These are phyloP conservation scores for Drosophila histrio DNA, from an alignment of 2,888 invertebrate genomes.

Conservation along the genomic window DNA sequence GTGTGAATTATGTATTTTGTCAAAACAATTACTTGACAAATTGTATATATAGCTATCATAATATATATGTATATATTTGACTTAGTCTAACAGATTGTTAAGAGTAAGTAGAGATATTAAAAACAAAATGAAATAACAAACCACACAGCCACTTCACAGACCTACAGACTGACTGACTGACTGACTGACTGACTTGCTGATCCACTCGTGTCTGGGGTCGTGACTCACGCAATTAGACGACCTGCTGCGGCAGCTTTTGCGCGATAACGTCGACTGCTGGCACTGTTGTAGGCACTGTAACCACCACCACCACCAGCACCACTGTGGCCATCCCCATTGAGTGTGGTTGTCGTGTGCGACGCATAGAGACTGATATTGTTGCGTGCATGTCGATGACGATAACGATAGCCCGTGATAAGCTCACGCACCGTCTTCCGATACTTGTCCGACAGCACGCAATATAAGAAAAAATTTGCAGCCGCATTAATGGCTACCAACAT, in stretches of 20 bases:
- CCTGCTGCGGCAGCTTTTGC: constrained; percentile 26
- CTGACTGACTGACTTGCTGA: background rate
- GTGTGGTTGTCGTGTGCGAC: constrained; percentile 63
- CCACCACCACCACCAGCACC: constrained; percentile 7
- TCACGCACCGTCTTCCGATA: constrained; percentile 87
- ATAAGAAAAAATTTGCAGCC: constrained; percentile 91
- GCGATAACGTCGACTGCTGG: constrained; percentile 70
- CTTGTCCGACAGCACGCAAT: constrained; percentile 90
- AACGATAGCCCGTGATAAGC: constrained; percentile 81
- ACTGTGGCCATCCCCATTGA: constrained; percentile 55
- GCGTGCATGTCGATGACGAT: constrained; percentile 72
- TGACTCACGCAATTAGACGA: constrained; percentile 60
- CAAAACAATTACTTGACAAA: too few relatives aligned
- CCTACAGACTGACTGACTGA: background rate
- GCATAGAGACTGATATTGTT: constrained; percentile 77
- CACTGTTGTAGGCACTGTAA: constrained; percentile 29
- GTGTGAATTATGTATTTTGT: too few relatives aligned
- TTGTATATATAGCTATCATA: constrained; percentile 14
- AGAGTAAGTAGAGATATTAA: background rate
- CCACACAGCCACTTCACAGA: too few relatives aligned
- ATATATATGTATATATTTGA: constrained; percentile 10
- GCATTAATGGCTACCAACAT: constrained; percentile 89
- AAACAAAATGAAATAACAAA: background rate
- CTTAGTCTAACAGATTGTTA: constrained; percentile 34
- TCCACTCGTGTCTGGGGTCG: background rate